phyloP scores from a whole-genome alignment of 2,113 vertebrate species.

The Muntiacus reevesi region DNA sequence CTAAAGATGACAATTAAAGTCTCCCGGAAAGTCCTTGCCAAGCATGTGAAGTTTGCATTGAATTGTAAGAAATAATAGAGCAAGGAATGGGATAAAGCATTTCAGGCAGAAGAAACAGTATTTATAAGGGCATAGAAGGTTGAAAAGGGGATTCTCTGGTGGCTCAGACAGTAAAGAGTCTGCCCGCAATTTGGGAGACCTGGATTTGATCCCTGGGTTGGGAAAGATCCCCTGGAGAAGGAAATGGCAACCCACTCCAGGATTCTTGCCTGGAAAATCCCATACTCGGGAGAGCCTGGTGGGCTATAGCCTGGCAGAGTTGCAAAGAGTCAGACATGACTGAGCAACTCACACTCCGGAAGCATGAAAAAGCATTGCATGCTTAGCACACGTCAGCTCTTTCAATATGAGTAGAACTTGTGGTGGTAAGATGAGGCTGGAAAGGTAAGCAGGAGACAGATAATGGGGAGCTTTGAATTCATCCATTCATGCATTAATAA shows the following conservation, averaged over 20 bases:
- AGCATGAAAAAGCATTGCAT: not conserved
- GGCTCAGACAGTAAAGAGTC: not conserved
- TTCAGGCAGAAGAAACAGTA: not conserved
- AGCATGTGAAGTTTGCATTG: not conserved
- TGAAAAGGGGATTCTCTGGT: not conserved
- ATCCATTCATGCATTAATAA: not conserved
- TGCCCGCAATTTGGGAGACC: not conserved
- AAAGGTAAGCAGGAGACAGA: not conserved
- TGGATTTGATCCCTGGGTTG: not conserved
- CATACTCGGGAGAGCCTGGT: not conserved
- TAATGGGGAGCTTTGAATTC: not conserved
- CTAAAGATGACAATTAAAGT: not conserved
- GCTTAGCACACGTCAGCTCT: not conserved
- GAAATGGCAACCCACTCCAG: not conserved
- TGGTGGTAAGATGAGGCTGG: not conserved
- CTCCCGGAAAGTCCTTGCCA: not conserved
- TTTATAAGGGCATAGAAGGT: not conserved
- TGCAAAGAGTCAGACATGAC: not conserved
- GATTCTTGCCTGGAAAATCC: not conserved
- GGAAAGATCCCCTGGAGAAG: not conserved
- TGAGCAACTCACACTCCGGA: accelerated
- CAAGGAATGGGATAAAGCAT: not conserved
- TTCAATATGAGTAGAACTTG: not conserved
- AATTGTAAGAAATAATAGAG: not conserved
- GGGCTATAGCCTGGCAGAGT: not conserved